phyloP scores from a whole-genome alignment of 2,113 vertebrate species.

The Poecilia latipinna region DNA sequence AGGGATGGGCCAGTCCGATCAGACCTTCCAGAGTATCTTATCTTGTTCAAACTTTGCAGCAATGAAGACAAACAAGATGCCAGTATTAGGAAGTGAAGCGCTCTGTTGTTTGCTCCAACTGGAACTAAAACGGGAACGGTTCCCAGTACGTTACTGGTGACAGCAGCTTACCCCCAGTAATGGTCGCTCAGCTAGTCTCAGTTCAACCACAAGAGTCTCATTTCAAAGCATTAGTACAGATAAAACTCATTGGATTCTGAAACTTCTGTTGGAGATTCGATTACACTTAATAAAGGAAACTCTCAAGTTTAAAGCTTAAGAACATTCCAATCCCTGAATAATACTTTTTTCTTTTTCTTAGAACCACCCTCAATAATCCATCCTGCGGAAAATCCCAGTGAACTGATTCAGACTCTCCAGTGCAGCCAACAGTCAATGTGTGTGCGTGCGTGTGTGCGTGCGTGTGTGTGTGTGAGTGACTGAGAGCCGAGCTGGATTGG shows the following conservation, averaged over 20 bases:
- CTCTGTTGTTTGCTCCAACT: neutral
- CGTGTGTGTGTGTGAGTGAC: neutral
- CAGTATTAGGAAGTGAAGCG: constrained; percentile 3
- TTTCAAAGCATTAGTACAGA: constrained; percentile 6
- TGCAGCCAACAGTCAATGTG: neutral
- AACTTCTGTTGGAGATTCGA: neutral
- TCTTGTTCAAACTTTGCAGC: constrained; percentile 56
- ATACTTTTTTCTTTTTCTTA: neutral
- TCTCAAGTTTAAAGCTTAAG: neutral
- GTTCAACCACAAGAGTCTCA: constrained; percentile 21
- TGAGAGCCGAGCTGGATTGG: neutral
- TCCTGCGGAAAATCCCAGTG: neutral
- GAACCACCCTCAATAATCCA: neutral
- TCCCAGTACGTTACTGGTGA: neutral
- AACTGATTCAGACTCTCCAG: neutral
- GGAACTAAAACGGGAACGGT: neutral
- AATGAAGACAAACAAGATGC: constrained; percentile 48
- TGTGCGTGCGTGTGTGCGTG: too few species aligned
- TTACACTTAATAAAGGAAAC: too few species aligned
- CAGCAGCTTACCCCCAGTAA: neutral
- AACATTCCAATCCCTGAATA: neutral
- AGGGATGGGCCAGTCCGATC: neutral
- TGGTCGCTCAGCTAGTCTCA: neutral
- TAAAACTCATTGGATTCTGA: constrained; percentile 5
- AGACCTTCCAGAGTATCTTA: constrained; percentile 28